A percentile compares a stretch with the other conserved stretches of the same genome.
phyloP scores from a whole-genome alignment of 1,140 invertebrate genomes.

The Vanessa atalanta region DNA sequence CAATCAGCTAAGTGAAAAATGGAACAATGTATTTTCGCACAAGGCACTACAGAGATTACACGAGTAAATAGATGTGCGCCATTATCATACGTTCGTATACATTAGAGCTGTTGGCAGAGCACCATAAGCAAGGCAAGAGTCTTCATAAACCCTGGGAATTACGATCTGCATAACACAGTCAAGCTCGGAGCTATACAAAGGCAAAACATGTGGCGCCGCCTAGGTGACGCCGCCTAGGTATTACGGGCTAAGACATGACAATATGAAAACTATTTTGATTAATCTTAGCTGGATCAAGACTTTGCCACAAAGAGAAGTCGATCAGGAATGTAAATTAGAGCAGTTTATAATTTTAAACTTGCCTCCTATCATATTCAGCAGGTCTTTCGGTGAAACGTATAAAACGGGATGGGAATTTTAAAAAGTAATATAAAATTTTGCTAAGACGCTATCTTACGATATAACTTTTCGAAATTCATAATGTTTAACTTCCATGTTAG shows the following conservation, averaged over 20 bases:
- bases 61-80: constrained; percentile 16
- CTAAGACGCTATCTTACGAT: constrained; percentile 23
- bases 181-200: constrained; percentile 21
- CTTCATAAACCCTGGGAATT: constrained; percentile 40
- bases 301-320: background rate
- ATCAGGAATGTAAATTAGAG: constrained; percentile 9
- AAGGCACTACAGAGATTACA: constrained; percentile 23
- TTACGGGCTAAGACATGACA: constrained; percentile 4
- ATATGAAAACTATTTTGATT: constrained; percentile 14
- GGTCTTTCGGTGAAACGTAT: constrained; percentile 8
- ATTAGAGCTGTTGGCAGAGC: constrained; percentile 21
- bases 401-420: constrained; percentile 16
- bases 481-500: constrained; percentile 32
- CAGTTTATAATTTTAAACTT: background rate
- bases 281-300: constrained; percentile 1
- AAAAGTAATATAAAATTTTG: constrained; percentile 20
- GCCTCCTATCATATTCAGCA: too few species aligned
- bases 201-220: background rate
- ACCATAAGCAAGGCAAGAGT: constrained; percentile 18
- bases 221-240: background rate
- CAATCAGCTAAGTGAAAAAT: constrained; percentile 30
- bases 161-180: constrained; percentile 28
- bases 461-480: constrained; percentile 32
- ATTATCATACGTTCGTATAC: constrained; percentile 29
- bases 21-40: constrained; percentile 19